Evolutionary conservation across 2,888 invertebrate genomes (phyloP).

Genomic region (Hirtodrosophila histrioides): DNA sequence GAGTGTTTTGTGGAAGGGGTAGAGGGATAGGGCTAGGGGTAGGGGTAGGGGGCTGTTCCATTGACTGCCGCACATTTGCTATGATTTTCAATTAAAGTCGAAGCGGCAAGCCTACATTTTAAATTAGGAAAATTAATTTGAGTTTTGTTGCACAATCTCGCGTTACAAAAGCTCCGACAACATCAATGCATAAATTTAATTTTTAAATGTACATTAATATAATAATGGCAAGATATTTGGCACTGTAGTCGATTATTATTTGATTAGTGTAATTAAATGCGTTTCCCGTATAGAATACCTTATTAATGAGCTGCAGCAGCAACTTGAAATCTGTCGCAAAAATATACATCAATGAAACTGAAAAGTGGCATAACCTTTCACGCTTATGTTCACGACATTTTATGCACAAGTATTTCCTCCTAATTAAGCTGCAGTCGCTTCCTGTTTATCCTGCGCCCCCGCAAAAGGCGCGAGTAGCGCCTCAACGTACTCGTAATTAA

Average conservation of each 20-base stretch:
- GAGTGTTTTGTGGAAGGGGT: background rate
- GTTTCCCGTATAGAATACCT: constrained; percentile 2
- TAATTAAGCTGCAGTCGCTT: constrained; percentile 62
- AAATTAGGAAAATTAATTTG: constrained; percentile 39
- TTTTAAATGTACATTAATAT: constrained; percentile 19
- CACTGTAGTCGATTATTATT: constrained; percentile 24
- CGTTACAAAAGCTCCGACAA: constrained; percentile 22
- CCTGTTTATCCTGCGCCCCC: constrained; percentile 46
- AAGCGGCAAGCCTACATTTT: constrained; percentile 22
- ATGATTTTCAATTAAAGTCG: constrained; percentile 45
- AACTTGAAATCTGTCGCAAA: background rate
- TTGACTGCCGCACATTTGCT: constrained; percentile 43
- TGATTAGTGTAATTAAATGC: constrained; percentile 29
- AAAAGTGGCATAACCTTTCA: constrained; percentile 17
- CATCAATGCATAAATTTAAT: constrained; percentile 15
- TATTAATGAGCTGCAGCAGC: constrained; percentile 21
- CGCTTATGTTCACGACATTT: too few species aligned
- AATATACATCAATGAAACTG: constrained; percentile 3
- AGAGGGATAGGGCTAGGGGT: background rate
- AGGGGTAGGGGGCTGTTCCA: constrained; percentile 29
- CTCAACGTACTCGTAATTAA: constrained; percentile 57
- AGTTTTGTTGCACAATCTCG: constrained; percentile 28
- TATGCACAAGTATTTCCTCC: constrained; percentile 41
- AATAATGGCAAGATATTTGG: constrained; percentile 6
- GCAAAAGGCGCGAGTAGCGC: constrained; percentile 20